Percentiles rank a stretch among this genome's conserved stretches.
These are phyloP conservation scores for Parapristionchus giblindavisi DNA, from an alignment of 2,888 invertebrate species.

Conservation along the genomic window DNA sequence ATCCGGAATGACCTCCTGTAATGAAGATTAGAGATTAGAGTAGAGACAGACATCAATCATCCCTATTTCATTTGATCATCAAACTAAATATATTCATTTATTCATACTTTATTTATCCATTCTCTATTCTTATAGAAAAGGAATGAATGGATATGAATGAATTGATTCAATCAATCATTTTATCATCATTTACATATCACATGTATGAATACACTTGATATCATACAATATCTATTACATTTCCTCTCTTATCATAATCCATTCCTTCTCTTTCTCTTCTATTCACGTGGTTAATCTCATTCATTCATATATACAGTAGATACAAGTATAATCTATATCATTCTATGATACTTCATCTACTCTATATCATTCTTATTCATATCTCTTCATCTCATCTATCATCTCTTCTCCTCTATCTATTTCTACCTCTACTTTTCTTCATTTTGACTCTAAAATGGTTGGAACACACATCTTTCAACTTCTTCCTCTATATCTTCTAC, in stretches of 20 bases:
- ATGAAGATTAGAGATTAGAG: too few relatives aligned
- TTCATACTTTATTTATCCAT: too few relatives aligned
- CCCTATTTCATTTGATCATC: too few relatives aligned
- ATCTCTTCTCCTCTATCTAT: neutral
- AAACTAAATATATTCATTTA: too few relatives aligned
- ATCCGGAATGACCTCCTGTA: conserved; percentile 66
- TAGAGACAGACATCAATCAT: too few relatives aligned
- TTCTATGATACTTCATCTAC: neutral
- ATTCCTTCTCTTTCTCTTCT: neutral
- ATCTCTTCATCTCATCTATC: neutral
- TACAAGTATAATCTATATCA: neutral
- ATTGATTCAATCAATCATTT: neutral
- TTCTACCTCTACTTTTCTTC: neutral
- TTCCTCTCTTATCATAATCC: neutral
- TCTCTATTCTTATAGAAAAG: too few relatives aligned
- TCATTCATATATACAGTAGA: too few relatives aligned
- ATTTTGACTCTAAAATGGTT: too few relatives aligned
- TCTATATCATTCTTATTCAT: neutral
- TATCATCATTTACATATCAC: neutral
- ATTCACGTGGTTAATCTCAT: too few relatives aligned
- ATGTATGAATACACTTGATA: neutral
- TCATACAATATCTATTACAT: neutral
- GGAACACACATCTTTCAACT: too few relatives aligned
- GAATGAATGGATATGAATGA: too few relatives aligned
- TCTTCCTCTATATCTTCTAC: too few relatives aligned